Conservation (phyloP, 2,113 vertebrate species). For the Pelecanoides urinatrix region DNA sequence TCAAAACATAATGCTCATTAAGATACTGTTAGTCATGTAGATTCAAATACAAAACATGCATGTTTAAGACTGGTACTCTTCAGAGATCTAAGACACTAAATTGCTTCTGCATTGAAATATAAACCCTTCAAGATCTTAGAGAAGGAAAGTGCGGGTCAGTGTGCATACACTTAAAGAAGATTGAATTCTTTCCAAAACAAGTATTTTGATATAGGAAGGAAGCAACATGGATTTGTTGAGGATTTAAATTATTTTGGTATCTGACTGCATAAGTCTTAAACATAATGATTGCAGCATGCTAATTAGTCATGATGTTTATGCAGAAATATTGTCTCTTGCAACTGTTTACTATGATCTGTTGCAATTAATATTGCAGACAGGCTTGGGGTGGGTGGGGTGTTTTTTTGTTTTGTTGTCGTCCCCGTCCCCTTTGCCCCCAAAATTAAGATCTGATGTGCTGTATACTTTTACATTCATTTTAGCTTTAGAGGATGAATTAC, state of each 20-base stretch:
- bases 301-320: not conserved
- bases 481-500: not conserved
- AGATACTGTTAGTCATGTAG: not conserved
- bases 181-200: constrained; percentile 28
- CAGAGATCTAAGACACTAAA: not conserved
- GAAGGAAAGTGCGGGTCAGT: not conserved
- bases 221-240: constrained; percentile 11
- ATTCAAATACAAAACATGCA: not conserved
- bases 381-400: not conserved
- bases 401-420: not conserved
- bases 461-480: not conserved
- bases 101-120: not conserved
- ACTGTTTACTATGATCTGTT: not conserved
- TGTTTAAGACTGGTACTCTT: not conserved
- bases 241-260: constrained; percentile 22
- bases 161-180: not conserved
- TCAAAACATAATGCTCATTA: not conserved
- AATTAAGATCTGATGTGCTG: not conserved
- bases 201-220: constrained; percentile 49
- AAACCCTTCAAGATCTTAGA: not conserved
- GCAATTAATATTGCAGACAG: not conserved
- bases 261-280: not conserved
- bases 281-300: not conserved
- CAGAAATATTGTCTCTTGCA: constrained; percentile 29
- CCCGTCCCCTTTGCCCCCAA: not conserved